These are phyloP conservation scores for Hypocryptadius cinnamomeus DNA, from an alignment of 2,113 vertebrate species.

Conservation along the genomic window DNA sequence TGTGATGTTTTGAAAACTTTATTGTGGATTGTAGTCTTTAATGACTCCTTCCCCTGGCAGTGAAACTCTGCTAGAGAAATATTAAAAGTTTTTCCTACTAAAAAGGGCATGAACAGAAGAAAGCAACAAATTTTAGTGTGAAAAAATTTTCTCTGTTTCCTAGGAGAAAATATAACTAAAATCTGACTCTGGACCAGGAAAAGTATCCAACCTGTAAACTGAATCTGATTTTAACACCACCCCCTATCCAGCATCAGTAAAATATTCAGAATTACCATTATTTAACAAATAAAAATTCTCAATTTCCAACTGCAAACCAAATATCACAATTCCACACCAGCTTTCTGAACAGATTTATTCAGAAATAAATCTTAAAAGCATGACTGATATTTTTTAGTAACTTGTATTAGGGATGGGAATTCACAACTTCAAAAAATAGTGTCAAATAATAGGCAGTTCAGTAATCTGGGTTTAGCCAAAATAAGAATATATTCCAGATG, in stretches of 20 bases:
- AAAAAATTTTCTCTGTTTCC: neutral
- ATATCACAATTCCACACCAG: neutral
- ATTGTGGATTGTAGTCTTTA: fast-evolving
- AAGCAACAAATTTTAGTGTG: neutral
- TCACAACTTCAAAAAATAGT: neutral
- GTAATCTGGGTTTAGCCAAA: neutral
- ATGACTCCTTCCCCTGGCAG: neutral
- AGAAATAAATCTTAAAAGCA: neutral
- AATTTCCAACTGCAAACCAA: neutral
- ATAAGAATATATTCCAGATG: neutral
- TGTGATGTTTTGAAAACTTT: neutral
- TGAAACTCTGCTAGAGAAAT: neutral
- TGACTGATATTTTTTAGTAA: neutral
- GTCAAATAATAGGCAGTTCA: neutral
- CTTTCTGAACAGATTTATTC: neutral
- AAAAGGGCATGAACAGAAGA: neutral
- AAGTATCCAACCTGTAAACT: neutral
- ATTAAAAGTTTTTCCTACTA: neutral
- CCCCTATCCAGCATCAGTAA: neutral
- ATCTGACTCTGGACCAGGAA: neutral
- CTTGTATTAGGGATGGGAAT: neutral
- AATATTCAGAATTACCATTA: neutral
- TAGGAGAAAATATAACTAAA: neutral
- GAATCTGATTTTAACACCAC: neutral
- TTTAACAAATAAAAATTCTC: neutral